phyloP scores from a whole-genome alignment of 1,140 invertebrate genomes.

The Saccostrea echinata region DNA sequence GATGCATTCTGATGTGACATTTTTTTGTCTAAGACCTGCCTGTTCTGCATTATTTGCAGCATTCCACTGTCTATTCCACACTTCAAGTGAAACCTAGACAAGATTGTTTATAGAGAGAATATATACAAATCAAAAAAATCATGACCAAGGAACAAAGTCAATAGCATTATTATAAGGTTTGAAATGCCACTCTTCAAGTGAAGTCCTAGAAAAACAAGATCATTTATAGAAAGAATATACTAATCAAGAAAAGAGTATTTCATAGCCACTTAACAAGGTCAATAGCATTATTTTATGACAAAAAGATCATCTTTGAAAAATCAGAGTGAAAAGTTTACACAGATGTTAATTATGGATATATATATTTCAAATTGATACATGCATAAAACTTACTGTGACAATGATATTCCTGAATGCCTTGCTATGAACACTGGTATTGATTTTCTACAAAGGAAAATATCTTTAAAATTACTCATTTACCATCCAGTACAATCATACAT shows the following conservation, averaged over 20 bases:
- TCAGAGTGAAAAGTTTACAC: not conserved
- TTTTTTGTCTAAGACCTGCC: constrained; percentile 8
- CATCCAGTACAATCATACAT: not conserved
- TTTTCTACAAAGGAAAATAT: constrained; percentile 70
- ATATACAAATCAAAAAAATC: not conserved
- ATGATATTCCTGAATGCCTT: constrained; percentile 74
- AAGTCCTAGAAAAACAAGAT: too few species aligned
- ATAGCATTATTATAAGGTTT: not conserved
- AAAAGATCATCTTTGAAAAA: too few species aligned
- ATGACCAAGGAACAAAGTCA: not conserved
- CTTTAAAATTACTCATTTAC: not conserved
- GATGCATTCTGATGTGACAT: not conserved
- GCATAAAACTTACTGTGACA: constrained; percentile 69
- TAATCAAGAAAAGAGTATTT: too few species aligned
- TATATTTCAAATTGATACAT: not conserved
- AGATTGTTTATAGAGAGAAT: not conserved
- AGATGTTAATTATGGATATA: not conserved
- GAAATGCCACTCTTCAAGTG: not conserved
- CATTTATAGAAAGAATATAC: too few species aligned
- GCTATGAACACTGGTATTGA: constrained; percentile 72
- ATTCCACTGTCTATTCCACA: constrained; percentile 8
- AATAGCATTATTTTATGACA: too few species aligned
- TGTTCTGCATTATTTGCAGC: constrained; percentile 14
- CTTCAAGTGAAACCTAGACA: constrained; percentile 13
- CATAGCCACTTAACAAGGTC: too few species aligned